Base-by-base conservation (phyloP, 1,140 invertebrate genomes). In the Antheraea mylitta region DNA sequence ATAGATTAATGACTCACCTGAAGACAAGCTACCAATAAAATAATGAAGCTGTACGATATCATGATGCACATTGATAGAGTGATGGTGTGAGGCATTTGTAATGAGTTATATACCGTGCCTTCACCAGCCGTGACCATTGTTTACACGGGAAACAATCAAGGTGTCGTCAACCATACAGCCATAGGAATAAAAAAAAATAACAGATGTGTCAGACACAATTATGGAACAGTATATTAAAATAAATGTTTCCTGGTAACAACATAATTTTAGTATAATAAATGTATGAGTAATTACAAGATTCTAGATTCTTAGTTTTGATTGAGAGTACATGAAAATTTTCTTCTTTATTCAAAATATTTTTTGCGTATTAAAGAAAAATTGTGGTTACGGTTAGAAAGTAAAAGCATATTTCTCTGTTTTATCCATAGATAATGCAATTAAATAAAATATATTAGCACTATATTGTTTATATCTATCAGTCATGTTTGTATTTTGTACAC, bases 141-240 rank as follows among this genome's bases (percentile, higher is more conserved):
- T 30, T 61, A 70, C 66, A 80, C 79, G 83, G 83, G 83, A 88
- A 86, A 79, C 77, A 68, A 81, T 72, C 86, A 87, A 86, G 82
- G 85, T 79, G 76, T 58, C 65, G n/a, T 53, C 65, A 58, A 58
- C 53, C 65, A 66, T 66, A 37, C 53, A 58, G 37, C 8, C 64
- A 53, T 65, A 48, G 64, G 18, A 6, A 11, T 13, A 53, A 53
- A 53, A 53, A 53, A 53, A 42, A 30, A 4, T 42, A 53, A 53
- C 45, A 53, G 45, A 53, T 13, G 11, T 13, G 45, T 16, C 45
- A 53, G 16, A 16, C 45, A 16, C 45, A 53, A 53, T 48, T 13
- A 48, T 48, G 7, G 13, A 6, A 48, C 45, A 48, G 3, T 53
- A 13, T 53, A 53, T 53, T 53, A 53, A 53, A 53, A 53, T 53